phyloP scores from a whole-genome alignment of 2,113 vertebrate genomes.

The Silurus glanis region DNA sequence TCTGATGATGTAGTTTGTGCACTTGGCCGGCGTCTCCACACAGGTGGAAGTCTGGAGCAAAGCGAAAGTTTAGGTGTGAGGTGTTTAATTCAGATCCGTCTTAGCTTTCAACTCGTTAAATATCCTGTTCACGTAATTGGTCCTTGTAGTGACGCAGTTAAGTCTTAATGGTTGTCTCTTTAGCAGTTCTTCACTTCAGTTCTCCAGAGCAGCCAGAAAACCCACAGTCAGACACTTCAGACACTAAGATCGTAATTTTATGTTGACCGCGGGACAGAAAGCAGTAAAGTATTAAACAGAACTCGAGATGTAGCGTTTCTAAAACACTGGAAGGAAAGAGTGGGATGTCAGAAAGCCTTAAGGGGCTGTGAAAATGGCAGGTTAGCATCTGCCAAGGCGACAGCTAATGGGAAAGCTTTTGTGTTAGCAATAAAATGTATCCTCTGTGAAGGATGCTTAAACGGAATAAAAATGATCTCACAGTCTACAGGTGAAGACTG shows the following conservation, averaged over 20 bases:
- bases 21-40: neutral
- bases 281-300: neutral
- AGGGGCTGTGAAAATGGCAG: neutral
- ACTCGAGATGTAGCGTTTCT: neutral
- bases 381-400: neutral
- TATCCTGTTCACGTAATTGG: neutral
- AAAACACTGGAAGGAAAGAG: neutral
- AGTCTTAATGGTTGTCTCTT: neutral
- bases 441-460: neutral
- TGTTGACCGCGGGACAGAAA: neutral
- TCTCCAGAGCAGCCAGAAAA: neutral
- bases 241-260: neutral
- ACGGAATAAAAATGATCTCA: neutral
- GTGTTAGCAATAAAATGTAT: neutral
- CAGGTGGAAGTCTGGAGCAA: neutral
- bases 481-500: neutral
- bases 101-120: neutral
- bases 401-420: neutral
- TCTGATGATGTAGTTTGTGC: neutral
- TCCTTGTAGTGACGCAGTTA: neutral
- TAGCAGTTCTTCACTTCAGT: neutral
- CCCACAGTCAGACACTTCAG: neutral
- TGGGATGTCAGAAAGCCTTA: neutral
- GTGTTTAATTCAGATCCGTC: neutral
- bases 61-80: neutral